phyloP scores from a whole-genome alignment of 2,113 vertebrate species.

The Ascaphus truei region DNA sequence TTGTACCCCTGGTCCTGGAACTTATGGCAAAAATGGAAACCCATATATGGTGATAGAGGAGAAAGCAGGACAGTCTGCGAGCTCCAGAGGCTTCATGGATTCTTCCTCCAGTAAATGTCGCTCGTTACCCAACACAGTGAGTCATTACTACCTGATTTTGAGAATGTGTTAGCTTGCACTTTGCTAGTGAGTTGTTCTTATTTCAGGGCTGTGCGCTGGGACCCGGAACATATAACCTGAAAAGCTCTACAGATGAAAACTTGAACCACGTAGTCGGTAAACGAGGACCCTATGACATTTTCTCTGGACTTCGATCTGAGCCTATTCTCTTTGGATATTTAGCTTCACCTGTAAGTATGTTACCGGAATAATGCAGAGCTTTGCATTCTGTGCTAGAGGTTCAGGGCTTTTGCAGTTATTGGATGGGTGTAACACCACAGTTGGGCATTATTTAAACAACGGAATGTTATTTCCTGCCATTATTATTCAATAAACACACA shows the following conservation, averaged over 20 bases:
- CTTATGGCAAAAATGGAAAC: slow-evolving; percentile 55
- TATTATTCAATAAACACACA: no score
- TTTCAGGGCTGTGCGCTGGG: slow-evolving; percentile 57
- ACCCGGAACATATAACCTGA: slow-evolving; percentile 58
- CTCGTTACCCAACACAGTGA: neutral
- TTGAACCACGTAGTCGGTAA: slow-evolving; percentile 35
- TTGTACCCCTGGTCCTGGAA: slow-evolving; percentile 61
- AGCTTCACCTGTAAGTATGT: slow-evolving; percentile 46
- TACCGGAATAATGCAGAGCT: neutral
- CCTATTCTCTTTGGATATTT: slow-evolving; percentile 44
- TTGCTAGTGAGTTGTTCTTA: neutral
- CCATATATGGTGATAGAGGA: slow-evolving; percentile 52
- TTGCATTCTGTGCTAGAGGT: neutral
- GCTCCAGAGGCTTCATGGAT: slow-evolving; percentile 47
- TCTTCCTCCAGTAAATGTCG: slow-evolving; percentile 15
- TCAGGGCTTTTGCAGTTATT: no score
- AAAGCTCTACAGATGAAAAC: slow-evolving; percentile 37
- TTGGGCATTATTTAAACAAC: no score
- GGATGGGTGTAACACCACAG: no score
- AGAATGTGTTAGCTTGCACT: neutral
- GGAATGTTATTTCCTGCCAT: no score
- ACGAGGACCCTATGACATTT: slow-evolving; percentile 45
- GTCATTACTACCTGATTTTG: neutral
- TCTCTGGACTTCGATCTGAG: slow-evolving; percentile 42
- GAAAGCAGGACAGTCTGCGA: slow-evolving; percentile 36